A percentile compares a stretch with the other conserved stretches of the same genome.
Conservation (phyloP, 2,797 vertebrate species). For the Sebastes hopkinsi region DNA sequence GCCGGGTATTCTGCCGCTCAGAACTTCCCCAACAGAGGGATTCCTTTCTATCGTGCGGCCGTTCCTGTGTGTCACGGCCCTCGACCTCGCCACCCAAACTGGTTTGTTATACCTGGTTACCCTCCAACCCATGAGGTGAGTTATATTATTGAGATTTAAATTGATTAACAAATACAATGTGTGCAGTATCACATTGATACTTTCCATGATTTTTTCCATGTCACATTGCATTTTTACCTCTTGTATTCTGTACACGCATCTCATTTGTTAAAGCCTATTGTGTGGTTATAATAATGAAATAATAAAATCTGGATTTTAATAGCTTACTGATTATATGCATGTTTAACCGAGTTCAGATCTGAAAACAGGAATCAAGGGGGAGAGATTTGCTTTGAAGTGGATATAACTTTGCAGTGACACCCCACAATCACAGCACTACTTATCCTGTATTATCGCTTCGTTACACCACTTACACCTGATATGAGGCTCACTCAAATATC, state of each 20-base stretch:
- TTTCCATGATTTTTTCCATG: background rate
- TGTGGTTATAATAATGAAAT: background rate
- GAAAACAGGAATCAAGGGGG: background rate
- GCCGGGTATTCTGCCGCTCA: background rate
- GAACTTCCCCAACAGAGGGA: background rate
- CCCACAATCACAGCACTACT: background rate
- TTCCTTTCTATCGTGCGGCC: background rate
- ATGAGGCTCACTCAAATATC: background rate
- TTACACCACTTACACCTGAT: conserved; percentile 10
- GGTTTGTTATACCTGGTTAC: background rate
- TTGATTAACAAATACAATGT: background rate
- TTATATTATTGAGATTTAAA: background rate
- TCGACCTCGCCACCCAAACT: background rate
- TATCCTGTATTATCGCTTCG: conserved; percentile 1
- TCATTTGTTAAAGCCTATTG: background rate
- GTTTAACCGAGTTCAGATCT: conserved; percentile 1
- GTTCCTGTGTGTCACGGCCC: background rate
- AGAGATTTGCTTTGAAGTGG: conserved; percentile 14
- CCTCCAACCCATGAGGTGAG: conserved; percentile 15
- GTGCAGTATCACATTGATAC: background rate
- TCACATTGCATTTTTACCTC: background rate
- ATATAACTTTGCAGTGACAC: conserved; percentile 16
- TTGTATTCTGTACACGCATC: background rate
- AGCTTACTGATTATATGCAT: conserved; percentile 1
- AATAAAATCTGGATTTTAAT: background rate